Evolutionary conservation across 2,888 invertebrate genomes (phyloP), one percentile per base, ranked within the genome.

Genomic region (Lysandra coridon): DNA sequence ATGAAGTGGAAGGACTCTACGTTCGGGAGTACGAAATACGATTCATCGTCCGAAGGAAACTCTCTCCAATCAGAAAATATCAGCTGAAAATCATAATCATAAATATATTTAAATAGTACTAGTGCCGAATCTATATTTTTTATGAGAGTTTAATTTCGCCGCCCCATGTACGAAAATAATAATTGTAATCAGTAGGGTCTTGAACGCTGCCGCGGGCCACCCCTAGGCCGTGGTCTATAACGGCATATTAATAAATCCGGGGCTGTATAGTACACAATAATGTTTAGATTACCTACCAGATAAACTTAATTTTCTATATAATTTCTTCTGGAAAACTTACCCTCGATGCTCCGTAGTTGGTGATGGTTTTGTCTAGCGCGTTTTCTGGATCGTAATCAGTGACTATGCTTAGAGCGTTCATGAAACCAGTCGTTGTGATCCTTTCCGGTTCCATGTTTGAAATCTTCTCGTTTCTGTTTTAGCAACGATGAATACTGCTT

Each of bases 31-130:
- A 92, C 84, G n/a, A 92, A 64, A 23, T 78, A 84, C 2, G 88
- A 85, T 81, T 90, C 89, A 53, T 89, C 89, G 30, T 89, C 87
- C 0, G 88, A 83, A 0, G 93, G 93, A 74, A 92, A 92, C 82
- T 92, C 92, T 0, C 81, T 83, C 84, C 87, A 85, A 81, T 92
- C 91, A 33, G 88, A 88, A 49, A 89, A 84, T 86, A 91, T 85
- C 3, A 91, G 83, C 93, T 93, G 49, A 60, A 80, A 78, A 30
- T 17, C 17, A 30, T 75, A 80, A 57, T 44, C 12, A 33, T 60
- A 6, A 40, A 40, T 40, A 40, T 40, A 0, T 5, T 40, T 33
- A 33, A 33, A 40, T 40, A 40, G 40, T 37, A 37, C 37, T 2
- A 37, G 37, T 37, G 37, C 37, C 37, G 37, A 37, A 37, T 2